phyloP scores from a whole-genome alignment of 2,888 invertebrate species.

The Leucozona laternaria region DNA sequence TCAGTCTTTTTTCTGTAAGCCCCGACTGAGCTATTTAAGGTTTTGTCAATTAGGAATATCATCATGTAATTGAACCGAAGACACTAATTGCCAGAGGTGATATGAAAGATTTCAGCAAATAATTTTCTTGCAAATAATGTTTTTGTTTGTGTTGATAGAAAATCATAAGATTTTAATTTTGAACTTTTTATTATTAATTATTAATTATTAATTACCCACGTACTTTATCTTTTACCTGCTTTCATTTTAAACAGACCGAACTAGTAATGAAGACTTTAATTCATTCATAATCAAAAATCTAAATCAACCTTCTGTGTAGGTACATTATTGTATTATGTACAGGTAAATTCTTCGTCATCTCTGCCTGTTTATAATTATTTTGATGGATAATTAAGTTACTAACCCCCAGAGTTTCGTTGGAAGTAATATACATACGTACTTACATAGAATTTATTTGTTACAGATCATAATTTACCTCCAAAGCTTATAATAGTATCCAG shows the following conservation, averaged over 20 bases:
- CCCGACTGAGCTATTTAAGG: too few relatives aligned
- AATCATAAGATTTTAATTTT: neutral
- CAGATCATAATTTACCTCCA: neutral
- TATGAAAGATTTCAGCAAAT: too few relatives aligned
- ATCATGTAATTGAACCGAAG: too few relatives aligned
- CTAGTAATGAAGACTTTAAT: neutral
- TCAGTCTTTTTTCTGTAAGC: too few relatives aligned
- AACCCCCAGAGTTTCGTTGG: neutral
- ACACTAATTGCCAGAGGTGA: too few relatives aligned
- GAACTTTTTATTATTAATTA: neutral
- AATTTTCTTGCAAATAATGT: too few relatives aligned
- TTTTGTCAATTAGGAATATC: too few relatives aligned
- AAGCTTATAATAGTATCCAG: neutral
- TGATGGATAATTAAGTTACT: slow-evolving; percentile 3
- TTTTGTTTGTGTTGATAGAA: too few relatives aligned
- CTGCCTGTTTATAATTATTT: neutral
- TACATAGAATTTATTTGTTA: neutral
- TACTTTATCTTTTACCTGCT: neutral
- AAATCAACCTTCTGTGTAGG: neutral
- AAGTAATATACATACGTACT: too few relatives aligned
- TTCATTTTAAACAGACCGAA: neutral
- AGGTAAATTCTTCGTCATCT: neutral
- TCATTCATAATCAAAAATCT: neutral
- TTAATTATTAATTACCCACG: neutral
- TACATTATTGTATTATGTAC: too few relatives aligned